phyloP scores from a whole-genome alignment of 2,888 invertebrate species.

The Latheticus oryzae region DNA sequence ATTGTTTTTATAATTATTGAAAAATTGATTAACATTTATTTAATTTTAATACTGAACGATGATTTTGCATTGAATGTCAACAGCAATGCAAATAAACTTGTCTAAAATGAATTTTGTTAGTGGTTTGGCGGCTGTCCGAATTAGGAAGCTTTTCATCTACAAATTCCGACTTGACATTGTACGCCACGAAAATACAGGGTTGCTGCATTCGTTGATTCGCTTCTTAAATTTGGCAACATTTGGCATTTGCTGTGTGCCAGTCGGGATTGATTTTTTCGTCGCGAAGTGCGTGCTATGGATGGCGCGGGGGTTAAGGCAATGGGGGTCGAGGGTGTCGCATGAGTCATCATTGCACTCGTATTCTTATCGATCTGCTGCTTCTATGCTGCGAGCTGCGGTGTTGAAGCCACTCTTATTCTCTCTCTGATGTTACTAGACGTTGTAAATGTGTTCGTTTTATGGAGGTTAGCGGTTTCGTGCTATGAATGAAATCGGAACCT shows the following conservation, averaged over 20 bases:
- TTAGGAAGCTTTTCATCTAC: too few species aligned
- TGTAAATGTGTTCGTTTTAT: slow-evolving; percentile 23
- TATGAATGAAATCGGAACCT: slow-evolving; percentile 23
- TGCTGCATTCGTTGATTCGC: too few species aligned
- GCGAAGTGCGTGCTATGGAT: slow-evolving; percentile 48
- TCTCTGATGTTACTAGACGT: slow-evolving; percentile 30
- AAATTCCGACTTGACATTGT: too few species aligned
- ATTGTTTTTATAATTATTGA: too few species aligned
- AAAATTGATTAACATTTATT: too few species aligned
- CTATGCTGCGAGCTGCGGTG: slow-evolving; percentile 45
- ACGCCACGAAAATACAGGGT: too few species aligned
- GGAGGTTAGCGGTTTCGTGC: slow-evolving; percentile 21
- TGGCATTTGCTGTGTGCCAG: slow-evolving; percentile 60
- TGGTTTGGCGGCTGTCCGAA: too few species aligned
- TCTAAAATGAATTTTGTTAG: too few species aligned
- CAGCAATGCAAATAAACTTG: too few species aligned
- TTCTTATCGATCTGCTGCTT: slow-evolving; percentile 63
- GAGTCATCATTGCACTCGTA: slow-evolving; percentile 66
- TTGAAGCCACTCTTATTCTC: slow-evolving; percentile 26
- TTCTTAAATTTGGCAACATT: slow-evolving; percentile 64
- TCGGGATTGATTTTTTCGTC: slow-evolving; percentile 64
- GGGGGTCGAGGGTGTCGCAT: slow-evolving; percentile 58
- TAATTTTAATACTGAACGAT: too few species aligned
- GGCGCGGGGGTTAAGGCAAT: slow-evolving; percentile 46
- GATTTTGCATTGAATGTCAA: too few species aligned